Evolutionary conservation across 2,797 vertebrate species (phyloP).

Genomic region (Cuniculus paca): DNA sequence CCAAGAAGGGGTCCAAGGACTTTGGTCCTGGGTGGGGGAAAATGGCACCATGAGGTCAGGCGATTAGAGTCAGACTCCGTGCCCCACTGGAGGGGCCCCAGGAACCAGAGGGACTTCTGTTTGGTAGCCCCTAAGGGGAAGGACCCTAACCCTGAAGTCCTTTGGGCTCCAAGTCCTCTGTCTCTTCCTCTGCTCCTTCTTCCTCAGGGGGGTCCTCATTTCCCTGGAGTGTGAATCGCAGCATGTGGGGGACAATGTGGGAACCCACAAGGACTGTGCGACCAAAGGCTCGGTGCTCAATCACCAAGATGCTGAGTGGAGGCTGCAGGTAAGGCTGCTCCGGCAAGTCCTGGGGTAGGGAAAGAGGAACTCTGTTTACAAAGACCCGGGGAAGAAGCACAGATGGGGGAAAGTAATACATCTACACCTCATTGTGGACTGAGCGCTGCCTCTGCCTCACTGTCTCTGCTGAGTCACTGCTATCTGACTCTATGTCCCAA

Average conservation of each 20-base stretch:
- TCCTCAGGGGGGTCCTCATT: constrained; percentile 87
- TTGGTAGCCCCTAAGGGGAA: neutral
- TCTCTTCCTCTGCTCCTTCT: constrained; percentile 79
- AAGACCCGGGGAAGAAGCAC: neutral
- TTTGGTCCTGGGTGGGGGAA: constrained; percentile 30
- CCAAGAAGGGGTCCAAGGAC: neutral
- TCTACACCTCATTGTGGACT: neutral
- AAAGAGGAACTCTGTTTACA: constrained; percentile 32
- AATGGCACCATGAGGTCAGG: neutral
- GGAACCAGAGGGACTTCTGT: neutral
- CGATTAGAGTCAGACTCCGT: neutral
- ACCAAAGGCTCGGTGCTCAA: constrained; percentile 95
- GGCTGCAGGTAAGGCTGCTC: constrained; percentile 96
- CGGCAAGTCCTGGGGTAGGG: constrained; percentile 92
- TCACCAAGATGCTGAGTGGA: constrained; percentile 95
- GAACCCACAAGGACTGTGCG: constrained; percentile 93
- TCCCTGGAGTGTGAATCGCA: constrained; percentile 91
- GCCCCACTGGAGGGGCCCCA: neutral
- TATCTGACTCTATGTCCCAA: neutral
- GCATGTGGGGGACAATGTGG: constrained; percentile 92
- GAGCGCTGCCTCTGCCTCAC: neutral
- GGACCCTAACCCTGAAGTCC: constrained; percentile 81
- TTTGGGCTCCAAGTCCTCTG: neutral
- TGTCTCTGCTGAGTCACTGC: neutral
- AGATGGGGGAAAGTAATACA: neutral